Conservation (phyloP, 2,113 vertebrate genomes). For the Trachemys scripta region DNA sequence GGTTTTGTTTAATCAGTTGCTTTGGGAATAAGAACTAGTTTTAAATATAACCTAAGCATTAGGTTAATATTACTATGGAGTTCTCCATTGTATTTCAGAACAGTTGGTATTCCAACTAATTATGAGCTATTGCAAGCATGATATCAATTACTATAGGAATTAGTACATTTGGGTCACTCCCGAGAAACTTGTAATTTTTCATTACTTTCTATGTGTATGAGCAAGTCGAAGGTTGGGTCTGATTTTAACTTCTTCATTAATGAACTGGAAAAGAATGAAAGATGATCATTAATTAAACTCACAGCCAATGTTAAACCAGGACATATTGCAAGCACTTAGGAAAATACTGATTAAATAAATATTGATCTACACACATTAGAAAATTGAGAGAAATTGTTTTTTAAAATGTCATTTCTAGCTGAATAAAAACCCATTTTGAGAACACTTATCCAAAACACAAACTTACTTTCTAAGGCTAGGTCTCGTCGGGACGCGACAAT, state of each 20-base stretch:
- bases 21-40: constrained; percentile 40
- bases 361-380: not conserved
- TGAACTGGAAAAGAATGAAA: constrained; percentile 12
- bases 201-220: not conserved
- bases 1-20: not conserved
- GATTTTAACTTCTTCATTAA: constrained; percentile 48
- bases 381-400: not conserved
- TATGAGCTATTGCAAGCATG: constrained; percentile 10
- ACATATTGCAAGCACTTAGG: not conserved
- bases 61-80: constrained; percentile 31
- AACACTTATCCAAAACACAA: not conserved
- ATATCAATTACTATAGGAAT: constrained; percentile 47
- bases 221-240: not conserved
- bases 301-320: not conserved
- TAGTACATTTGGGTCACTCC: not conserved
- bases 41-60: constrained; percentile 29
- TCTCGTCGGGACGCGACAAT: no score
- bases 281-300: not conserved
- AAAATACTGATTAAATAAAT: not conserved
- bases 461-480: not conserved
- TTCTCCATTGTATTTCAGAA: constrained; percentile 4
- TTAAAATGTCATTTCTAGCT: not conserved
- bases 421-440: not conserved
- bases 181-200: constrained; percentile 34
- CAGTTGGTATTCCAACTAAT: constrained; percentile 34